A percentile compares a stretch with the other conserved stretches of the same genome.
phyloP scores from a whole-genome alignment of 2,113 vertebrate genomes.

The Anolis sagrei region DNA sequence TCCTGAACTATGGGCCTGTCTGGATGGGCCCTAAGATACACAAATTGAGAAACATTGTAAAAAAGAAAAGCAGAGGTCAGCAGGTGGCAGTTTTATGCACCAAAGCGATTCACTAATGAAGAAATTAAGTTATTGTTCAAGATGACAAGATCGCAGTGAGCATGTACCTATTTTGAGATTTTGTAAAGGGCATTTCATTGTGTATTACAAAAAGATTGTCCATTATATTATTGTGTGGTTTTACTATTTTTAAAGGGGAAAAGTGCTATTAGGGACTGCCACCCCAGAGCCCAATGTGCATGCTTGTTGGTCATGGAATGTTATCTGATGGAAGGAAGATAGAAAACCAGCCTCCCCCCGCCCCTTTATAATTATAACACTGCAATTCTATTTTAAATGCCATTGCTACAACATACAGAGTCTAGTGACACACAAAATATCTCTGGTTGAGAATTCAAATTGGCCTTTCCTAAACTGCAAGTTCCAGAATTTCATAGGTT shows the following conservation, averaged over 20 bases:
- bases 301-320: not conserved
- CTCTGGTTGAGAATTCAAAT: no score
- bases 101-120: constrained; percentile 56
- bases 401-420: no score
- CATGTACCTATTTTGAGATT: constrained; percentile 66
- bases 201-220: no score
- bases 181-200: not conserved
- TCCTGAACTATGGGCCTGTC: no score
- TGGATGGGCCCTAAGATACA: not conserved
- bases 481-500: no score
- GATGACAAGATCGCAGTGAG: constrained; percentile 46
- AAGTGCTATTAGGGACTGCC: not conserved
- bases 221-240: not conserved
- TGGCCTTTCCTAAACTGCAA: no score
- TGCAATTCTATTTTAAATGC: no score
- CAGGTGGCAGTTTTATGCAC: constrained; percentile 45
- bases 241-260: not conserved
- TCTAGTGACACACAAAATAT: no score
- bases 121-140: constrained; percentile 60
- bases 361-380: no score
- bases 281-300: not conserved
- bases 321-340: not conserved
- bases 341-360: no score
- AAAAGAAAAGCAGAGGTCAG: constrained; percentile 45
- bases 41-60: constrained; percentile 26